phyloP scores from a whole-genome alignment of 1,140 invertebrate genomes.

The Drosophila tani region DNA sequence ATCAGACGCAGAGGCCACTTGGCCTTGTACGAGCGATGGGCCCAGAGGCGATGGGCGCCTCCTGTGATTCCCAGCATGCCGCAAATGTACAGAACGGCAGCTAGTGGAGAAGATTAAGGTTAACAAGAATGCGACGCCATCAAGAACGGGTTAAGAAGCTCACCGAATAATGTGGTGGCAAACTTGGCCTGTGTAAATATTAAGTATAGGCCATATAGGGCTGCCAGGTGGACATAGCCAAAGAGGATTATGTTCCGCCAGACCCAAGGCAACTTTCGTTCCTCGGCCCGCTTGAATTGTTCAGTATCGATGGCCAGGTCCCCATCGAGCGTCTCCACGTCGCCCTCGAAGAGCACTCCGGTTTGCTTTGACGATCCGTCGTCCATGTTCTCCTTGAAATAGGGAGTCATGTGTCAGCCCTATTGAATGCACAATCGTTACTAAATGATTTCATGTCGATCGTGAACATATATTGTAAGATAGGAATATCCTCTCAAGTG shows the following conservation, averaged over 20 bases:
- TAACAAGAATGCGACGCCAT: background rate
- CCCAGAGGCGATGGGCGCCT: conserved; percentile 97
- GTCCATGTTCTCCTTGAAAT: background rate
- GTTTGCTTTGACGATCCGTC: conserved; percentile 61
- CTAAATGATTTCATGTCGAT: background rate
- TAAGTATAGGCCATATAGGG: conserved; percentile 94
- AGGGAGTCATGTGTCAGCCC: background rate
- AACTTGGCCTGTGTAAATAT: conserved; percentile 91
- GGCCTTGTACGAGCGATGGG: conserved; percentile 97
- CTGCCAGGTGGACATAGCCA: conserved; percentile 92
- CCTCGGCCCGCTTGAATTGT: conserved; percentile 75
- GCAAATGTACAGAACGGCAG: conserved; percentile 11
- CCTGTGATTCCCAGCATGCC: conserved; percentile 93
- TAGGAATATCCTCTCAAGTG: background rate
- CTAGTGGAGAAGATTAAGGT: background rate
- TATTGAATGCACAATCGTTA: conserved; percentile 5
- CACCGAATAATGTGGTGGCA: conserved; percentile 90
- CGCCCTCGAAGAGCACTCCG: conserved; percentile 88
- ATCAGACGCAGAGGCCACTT: conserved; percentile 93
- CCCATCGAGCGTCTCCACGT: conserved; percentile 86
- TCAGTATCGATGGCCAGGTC: conserved; percentile 82
- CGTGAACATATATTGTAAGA: background rate
- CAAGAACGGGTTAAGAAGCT: conserved; percentile 34
- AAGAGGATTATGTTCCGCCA: conserved; percentile 97
- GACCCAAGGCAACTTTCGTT: conserved; percentile 88